phyloP scores from a whole-genome alignment of 2,113 vertebrate species.

The Apteryx owenii region DNA sequence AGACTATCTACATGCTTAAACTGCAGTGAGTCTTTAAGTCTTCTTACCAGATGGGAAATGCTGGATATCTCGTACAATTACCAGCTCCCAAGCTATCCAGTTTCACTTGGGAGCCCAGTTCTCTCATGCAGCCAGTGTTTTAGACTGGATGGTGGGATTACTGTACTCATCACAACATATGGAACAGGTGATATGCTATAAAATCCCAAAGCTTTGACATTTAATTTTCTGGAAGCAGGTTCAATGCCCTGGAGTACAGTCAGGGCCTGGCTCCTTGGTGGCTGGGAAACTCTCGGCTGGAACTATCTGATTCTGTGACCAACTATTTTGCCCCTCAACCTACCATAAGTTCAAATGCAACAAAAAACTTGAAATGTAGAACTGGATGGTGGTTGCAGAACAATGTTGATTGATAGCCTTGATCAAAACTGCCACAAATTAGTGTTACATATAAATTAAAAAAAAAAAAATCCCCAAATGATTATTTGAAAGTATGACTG shows the following conservation, averaged over 20 bases:
- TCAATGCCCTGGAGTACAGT: background rate
- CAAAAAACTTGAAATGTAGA: background rate
- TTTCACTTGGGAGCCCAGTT: constrained; percentile 17
- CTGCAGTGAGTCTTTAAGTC: background rate
- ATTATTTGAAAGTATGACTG: rapidly evolving
- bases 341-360: background rate
- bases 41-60: background rate
- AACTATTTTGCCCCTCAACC: background rate
- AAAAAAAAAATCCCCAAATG: background rate
- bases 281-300: background rate
- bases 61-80: background rate
- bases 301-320: background rate
- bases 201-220: background rate
- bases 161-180: background rate
- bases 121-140: background rate
- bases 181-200: background rate
- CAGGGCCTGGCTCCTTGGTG: background rate
- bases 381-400: background rate
- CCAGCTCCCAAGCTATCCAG: background rate
- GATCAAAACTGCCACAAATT: background rate
- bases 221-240: constrained; percentile 3
- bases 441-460: background rate
- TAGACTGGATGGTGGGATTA: background rate
- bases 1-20: background rate
- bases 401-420: background rate